phyloP scores from a whole-genome alignment of 2,888 invertebrate species.

The Aporophyla lueneburgensis region DNA sequence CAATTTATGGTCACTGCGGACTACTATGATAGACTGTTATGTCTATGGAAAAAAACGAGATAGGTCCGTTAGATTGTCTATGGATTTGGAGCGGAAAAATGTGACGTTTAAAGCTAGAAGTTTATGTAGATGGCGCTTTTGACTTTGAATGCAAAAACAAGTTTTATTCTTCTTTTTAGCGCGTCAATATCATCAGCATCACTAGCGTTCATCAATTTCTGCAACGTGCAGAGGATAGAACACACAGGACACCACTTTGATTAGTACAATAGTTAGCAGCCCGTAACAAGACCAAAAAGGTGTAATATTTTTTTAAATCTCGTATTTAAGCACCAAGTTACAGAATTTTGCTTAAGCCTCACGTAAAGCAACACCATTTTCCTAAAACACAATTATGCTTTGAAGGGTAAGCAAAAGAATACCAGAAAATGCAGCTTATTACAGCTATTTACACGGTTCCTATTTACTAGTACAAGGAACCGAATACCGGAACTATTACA shows the following conservation, averaged over 20 bases:
- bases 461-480: slow-evolving; percentile 17
- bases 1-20: slow-evolving; percentile 50
- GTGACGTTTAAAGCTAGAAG: background rate
- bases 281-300: background rate
- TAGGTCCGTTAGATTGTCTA: slow-evolving; percentile 7
- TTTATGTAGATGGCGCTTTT: background rate
- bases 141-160: background rate
- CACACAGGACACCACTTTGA: background rate
- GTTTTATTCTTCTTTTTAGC: background rate
- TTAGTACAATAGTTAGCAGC: background rate
- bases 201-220: background rate
- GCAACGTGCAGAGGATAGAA: background rate
- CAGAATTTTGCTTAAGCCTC: background rate
- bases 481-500: slow-evolving; percentile 50
- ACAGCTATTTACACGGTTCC: slow-evolving; percentile 31
- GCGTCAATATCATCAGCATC: too few relatives aligned
- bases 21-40: slow-evolving; percentile 47
- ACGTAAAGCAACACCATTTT: background rate
- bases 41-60: slow-evolving; percentile 38
- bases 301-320: background rate
- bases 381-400: slow-evolving; percentile 19
- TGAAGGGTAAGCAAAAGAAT: slow-evolving; percentile 28
- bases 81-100: background rate
- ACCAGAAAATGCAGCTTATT: slow-evolving; percentile 23
- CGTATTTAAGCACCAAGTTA: background rate